A percentile compares a stretch with the other conserved stretches of the same genome.
These are phyloP conservation scores for Speoplatyrhinus poulsoni DNA, from an alignment of 2,113 vertebrate genomes.

Conservation along the genomic window DNA sequence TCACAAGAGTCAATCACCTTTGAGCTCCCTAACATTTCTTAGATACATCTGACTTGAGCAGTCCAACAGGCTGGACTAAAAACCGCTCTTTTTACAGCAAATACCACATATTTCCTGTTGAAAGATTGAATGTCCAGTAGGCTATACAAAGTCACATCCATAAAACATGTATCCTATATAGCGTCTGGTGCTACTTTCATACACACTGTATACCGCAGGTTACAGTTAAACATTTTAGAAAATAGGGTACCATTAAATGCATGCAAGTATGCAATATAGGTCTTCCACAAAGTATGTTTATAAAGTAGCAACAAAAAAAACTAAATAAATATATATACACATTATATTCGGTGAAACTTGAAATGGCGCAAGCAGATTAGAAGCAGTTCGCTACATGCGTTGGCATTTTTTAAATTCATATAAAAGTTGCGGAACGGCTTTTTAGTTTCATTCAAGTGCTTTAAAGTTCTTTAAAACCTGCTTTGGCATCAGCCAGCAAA, in stretches of 20 bases:
- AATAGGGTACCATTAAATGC: conserved; percentile 49
- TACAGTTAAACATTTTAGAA: conserved; percentile 52
- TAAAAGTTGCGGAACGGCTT: conserved; percentile 38
- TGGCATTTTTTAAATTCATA: conserved; percentile 60
- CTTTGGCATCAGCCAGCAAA: conserved; percentile 46
- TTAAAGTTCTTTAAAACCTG: conserved; percentile 36
- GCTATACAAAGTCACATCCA: conserved; percentile 16
- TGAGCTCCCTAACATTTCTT: not conserved
- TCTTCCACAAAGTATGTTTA: conserved; percentile 61
- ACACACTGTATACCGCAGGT: conserved; percentile 54
- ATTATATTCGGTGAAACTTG: conserved; percentile 17
- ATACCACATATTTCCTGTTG: too few relatives aligned
- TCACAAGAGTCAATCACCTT: not conserved
- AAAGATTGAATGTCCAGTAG: not conserved
- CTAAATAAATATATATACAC: conserved; percentile 25
- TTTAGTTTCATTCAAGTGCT: conserved; percentile 26
- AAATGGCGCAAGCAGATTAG: conserved; percentile 33
- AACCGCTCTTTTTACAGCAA: not conserved
- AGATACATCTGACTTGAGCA: not conserved
- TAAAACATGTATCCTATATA: conserved; percentile 41
- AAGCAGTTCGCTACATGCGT: conserved; percentile 71
- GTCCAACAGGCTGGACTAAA: not conserved
- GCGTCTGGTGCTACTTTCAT: conserved; percentile 62
- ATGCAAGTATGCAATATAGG: conserved; percentile 63
- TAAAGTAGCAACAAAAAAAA: conserved; percentile 65